phyloP scores from a whole-genome alignment of 2,113 vertebrate genomes.

The Edolisoma coerulescens region DNA sequence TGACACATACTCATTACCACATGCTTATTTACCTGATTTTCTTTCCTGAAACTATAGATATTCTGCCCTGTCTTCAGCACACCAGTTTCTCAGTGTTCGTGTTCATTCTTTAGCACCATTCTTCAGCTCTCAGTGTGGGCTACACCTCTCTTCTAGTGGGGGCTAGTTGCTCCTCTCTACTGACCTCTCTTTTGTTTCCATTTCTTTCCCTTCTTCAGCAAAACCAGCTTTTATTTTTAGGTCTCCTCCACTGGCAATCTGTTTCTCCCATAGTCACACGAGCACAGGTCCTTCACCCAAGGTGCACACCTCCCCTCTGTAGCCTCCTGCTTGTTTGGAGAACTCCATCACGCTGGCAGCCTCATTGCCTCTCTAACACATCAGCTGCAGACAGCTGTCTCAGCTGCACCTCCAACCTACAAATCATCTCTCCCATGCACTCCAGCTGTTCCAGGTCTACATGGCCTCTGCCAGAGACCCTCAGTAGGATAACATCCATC shows the following conservation, averaged over 20 bases:
- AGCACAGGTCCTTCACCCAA: neutral
- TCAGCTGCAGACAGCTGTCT: neutral
- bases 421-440: neutral
- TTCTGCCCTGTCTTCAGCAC: neutral
- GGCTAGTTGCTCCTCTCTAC: neutral
- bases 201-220: neutral
- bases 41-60: neutral
- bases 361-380: neutral
- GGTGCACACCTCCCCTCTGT: neutral
- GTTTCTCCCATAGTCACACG: neutral
- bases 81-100: neutral
- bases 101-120: neutral
- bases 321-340: neutral
- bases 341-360: neutral
- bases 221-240: neutral
- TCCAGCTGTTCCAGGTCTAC: neutral
- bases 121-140: neutral
- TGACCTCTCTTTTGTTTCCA: neutral
- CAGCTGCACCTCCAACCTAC: neutral
- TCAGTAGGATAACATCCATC: neutral
- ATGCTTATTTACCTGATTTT: neutral
- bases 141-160: neutral
- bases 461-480: neutral
- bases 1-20: neutral
- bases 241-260: neutral